Evolutionary conservation across 2,888 invertebrate genomes (phyloP).

Genomic region (Azorinus chamasolen): DNA sequence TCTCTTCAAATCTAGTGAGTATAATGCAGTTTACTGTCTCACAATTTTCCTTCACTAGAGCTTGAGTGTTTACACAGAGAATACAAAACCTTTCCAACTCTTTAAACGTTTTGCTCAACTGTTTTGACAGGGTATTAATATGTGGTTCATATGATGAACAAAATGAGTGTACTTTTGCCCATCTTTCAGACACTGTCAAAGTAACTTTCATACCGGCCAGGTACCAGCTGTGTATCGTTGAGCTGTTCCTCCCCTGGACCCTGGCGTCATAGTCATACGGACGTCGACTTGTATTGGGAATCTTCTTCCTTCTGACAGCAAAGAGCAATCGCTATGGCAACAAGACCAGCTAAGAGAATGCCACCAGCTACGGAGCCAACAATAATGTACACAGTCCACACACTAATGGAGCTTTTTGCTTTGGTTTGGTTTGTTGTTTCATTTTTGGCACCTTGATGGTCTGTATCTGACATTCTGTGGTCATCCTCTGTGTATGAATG

Average conservation of each 20-base stretch:
- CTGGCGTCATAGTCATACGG: slow-evolving; percentile 75
- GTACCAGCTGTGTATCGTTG: slow-evolving; percentile 22
- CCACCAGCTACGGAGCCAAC: slow-evolving; percentile 81
- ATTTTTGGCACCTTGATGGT: slow-evolving; percentile 10
- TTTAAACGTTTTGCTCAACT: no score
- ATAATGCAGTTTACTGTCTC: no score
- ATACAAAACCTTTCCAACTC: no score
- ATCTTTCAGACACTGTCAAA: no score
- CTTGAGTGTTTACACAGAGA: no score
- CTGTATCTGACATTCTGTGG: not conserved
- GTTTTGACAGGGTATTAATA: no score
- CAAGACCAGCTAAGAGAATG: slow-evolving; percentile 76
- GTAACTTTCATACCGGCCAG: not conserved
- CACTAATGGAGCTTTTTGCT: slow-evolving; percentile 53
- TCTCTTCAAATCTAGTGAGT: no score
- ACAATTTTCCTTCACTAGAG: no score
- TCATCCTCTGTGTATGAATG: not conserved
- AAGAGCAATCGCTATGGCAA: slow-evolving; percentile 79
- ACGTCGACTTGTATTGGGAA: slow-evolving; percentile 78
- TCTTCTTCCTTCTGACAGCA: slow-evolving; percentile 77
- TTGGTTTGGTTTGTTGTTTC: not conserved
- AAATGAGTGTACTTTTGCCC: no score
- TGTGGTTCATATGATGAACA: no score
- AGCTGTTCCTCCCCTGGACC: slow-evolving; percentile 54
- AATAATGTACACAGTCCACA: slow-evolving; percentile 81